These are phyloP conservation scores for Talpa occidentalis DNA, from an alignment of 2,113 vertebrate species.

Conservation along the genomic window DNA sequence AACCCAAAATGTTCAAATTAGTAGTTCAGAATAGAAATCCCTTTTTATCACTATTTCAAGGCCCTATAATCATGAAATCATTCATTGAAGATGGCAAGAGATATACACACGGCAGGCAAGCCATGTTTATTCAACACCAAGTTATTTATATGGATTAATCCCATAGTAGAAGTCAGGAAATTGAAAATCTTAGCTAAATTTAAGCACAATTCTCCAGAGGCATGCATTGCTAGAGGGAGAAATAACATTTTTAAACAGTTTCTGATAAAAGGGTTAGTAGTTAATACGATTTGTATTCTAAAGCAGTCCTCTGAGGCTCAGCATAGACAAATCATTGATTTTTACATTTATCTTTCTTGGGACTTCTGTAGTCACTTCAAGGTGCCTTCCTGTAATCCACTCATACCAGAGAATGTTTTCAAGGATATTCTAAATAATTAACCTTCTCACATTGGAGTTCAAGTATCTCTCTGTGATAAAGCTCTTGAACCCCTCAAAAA, in stretches of 20 bases:
- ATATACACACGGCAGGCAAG: not conserved
- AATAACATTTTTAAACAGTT: conserved; percentile 66
- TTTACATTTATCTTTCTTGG: conserved; percentile 74
- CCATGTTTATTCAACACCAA: conserved; percentile 47
- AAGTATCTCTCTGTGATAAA: conserved; percentile 80
- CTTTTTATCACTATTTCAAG: conserved; percentile 28
- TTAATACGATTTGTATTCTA: conserved; percentile 70
- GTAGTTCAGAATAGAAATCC: not conserved
- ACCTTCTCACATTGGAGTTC: conserved; percentile 79
- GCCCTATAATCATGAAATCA: not conserved
- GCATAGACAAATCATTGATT: conserved; percentile 72
- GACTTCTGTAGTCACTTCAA: conserved; percentile 72
- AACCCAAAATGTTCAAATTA: not conserved
- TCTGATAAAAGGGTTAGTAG: conserved; percentile 49
- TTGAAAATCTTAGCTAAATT: conserved; percentile 53
- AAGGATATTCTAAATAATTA: conserved; percentile 81
- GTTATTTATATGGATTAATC: conserved; percentile 33
- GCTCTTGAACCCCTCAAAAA: conserved; percentile 77
- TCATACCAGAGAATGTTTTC: conserved; percentile 73
- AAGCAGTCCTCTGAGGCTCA: conserved; percentile 51
- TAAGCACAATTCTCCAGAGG: conserved; percentile 50
- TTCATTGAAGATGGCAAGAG: not conserved
- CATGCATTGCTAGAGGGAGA: conserved; percentile 17
- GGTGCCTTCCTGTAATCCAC: conserved; percentile 76
- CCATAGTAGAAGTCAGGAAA: conserved; percentile 50